phyloP scores from a whole-genome alignment of 1,140 invertebrate genomes.

The Leptopilina clavipes region DNA sequence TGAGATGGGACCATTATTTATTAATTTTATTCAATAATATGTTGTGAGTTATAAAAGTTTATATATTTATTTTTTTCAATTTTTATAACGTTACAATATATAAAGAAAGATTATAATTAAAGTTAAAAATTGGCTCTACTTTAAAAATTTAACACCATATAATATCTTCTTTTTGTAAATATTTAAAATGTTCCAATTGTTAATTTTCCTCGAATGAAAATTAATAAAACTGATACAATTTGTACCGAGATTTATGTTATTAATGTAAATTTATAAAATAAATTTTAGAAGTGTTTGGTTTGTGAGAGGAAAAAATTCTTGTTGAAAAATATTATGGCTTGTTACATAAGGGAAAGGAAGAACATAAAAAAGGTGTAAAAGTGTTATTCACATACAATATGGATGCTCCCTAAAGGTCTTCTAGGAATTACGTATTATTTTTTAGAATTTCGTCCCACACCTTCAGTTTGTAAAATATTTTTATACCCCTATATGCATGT shows the following conservation, averaged over 20 bases:
- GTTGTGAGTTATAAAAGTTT: no score
- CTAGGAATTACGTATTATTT: background rate
- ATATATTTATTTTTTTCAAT: no score
- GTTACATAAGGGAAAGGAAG: background rate
- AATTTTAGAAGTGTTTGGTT: background rate
- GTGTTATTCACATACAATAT: constrained; percentile 12
- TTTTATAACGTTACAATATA: no score
- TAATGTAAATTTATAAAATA: background rate
- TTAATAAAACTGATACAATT: no score
- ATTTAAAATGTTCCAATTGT: no score
- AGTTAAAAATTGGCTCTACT: no score
- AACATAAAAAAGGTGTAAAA: constrained; percentile 17
- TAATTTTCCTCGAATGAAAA: no score
- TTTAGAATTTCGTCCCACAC: background rate
- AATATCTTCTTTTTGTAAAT: no score
- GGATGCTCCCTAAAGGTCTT: background rate
- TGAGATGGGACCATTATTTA: no score
- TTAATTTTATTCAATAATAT: no score
- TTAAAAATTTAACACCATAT: no score
- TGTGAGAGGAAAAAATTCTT: background rate
- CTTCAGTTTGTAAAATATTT: background rate
- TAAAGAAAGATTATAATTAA: no score
- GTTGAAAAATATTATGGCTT: constrained; percentile 3
- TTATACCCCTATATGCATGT: background rate
- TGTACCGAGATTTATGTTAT: background rate